phyloP scores from a whole-genome alignment of 2,113 vertebrate genomes.

The Camelus bactrianus region DNA sequence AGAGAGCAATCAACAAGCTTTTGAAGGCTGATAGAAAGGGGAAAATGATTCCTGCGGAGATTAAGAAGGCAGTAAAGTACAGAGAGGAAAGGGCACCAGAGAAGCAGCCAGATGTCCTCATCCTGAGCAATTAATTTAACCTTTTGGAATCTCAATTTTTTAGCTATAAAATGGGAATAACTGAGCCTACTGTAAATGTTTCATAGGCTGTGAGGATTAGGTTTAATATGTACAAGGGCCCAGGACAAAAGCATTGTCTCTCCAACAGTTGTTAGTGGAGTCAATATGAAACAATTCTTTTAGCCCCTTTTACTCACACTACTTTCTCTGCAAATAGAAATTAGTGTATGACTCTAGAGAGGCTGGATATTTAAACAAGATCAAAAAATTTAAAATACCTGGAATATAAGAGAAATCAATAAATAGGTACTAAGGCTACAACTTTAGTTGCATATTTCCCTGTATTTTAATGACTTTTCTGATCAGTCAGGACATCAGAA shows the following conservation, averaged over 20 bases:
- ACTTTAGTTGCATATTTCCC: background rate
- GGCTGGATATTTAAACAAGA: background rate
- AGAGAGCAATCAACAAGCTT: conserved; percentile 80
- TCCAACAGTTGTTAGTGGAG: background rate
- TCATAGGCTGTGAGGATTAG: background rate
- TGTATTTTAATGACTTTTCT: background rate
- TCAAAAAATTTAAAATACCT: conserved; percentile 27
- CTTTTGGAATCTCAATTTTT: conserved; percentile 45
- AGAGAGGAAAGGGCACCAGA: conserved; percentile 37
- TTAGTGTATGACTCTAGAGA: background rate
- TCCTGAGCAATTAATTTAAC: conserved; percentile 34
- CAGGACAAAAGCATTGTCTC: background rate
- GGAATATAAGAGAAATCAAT: background rate
- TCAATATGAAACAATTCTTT: conserved; percentile 35
- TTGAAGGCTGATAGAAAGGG: conserved; percentile 70
- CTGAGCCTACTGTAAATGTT: background rate
- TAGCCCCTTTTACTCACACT: background rate
- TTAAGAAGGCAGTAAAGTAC: conserved; percentile 5
- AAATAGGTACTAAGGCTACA: background rate
- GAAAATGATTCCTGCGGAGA: conserved; percentile 64
- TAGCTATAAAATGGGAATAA: conserved; percentile 63
- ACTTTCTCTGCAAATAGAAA: conserved; percentile 12
- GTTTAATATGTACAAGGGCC: background rate
- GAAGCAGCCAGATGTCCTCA: background rate
- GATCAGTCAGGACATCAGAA: background rate